Conservation (phyloP, 2,113 vertebrate genomes). For the Poecilia latipinna region DNA sequence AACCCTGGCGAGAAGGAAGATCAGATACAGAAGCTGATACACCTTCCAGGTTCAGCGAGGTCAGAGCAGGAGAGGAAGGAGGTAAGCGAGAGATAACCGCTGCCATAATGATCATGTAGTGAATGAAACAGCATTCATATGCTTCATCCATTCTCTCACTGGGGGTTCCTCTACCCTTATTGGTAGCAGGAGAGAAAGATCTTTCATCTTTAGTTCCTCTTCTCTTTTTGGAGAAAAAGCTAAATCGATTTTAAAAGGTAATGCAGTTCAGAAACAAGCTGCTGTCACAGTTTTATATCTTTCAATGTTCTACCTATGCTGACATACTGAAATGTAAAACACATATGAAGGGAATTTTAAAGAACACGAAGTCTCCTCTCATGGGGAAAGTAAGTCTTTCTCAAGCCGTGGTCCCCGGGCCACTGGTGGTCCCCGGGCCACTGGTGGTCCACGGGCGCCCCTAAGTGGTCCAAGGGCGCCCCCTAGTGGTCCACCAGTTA, state of each 20-base stretch:
- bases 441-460: too few relatives aligned
- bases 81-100: conserved; percentile 10
- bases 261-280: neutral
- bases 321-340: neutral
- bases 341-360: neutral
- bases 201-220: neutral
- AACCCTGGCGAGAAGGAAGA: conserved; percentile 29
- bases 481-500: too few relatives aligned
- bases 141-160: neutral
- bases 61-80: conserved; percentile 23
- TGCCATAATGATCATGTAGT: neutral
- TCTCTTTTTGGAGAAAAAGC: neutral
- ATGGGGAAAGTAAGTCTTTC: too few relatives aligned
- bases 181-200: neutral
- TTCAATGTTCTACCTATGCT: neutral
- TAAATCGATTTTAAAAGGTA: neutral
- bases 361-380: too few relatives aligned
- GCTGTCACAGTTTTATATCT: neutral
- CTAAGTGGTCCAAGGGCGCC: too few relatives aligned
- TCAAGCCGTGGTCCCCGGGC: too few relatives aligned
- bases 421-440: too few relatives aligned
- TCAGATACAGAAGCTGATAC: conserved; percentile 53
- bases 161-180: neutral
- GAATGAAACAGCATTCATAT: neutral
- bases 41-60: conserved; percentile 19